A percentile compares a stretch with the other conserved stretches of the same genome.
Conservation (phyloP, 2,888 invertebrate species). For the Dascillus cervinus region DNA sequence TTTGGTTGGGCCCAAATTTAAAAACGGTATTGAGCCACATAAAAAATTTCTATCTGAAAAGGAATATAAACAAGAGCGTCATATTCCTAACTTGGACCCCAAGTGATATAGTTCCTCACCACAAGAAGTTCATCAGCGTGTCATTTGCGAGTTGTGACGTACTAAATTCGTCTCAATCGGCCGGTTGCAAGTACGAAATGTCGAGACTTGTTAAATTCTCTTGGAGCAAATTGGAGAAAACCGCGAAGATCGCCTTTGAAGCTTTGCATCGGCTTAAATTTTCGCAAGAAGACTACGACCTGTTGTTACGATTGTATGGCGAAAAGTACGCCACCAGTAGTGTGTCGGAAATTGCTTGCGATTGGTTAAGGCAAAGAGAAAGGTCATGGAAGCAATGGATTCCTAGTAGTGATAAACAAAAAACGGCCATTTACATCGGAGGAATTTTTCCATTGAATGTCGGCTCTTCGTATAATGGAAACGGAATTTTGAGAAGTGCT, state of each 20-base stretch:
- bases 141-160: slow-evolving; percentile 58
- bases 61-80: slow-evolving; percentile 37
- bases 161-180: slow-evolving; percentile 26
- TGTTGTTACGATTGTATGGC: slow-evolving; percentile 42
- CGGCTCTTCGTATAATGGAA: slow-evolving; percentile 52
- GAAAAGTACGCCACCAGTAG: slow-evolving; percentile 10
- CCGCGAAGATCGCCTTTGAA: slow-evolving; percentile 46
- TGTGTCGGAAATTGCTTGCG: slow-evolving; percentile 52
- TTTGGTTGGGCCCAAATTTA: slow-evolving; percentile 61
- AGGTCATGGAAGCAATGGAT: slow-evolving; percentile 45
- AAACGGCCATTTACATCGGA: slow-evolving; percentile 49
- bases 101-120: slow-evolving; percentile 50
- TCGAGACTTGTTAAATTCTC: slow-evolving; percentile 60
- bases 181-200: slow-evolving; percentile 60
- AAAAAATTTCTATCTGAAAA: slow-evolving; percentile 29
- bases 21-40: slow-evolving; percentile 38
- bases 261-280: slow-evolving; percentile 47
- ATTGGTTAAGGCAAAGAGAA: slow-evolving; percentile 52
- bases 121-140: slow-evolving; percentile 46
- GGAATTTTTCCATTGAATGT: slow-evolving; percentile 65
- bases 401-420: slow-evolving; percentile 35
- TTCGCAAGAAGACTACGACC: slow-evolving; percentile 45
- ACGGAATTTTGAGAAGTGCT: slow-evolving; percentile 54
- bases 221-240: slow-evolving; percentile 49
- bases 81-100: slow-evolving; percentile 63